Conservation (phyloP, 2,113 vertebrate genomes). For the Sander lucioperca region DNA sequence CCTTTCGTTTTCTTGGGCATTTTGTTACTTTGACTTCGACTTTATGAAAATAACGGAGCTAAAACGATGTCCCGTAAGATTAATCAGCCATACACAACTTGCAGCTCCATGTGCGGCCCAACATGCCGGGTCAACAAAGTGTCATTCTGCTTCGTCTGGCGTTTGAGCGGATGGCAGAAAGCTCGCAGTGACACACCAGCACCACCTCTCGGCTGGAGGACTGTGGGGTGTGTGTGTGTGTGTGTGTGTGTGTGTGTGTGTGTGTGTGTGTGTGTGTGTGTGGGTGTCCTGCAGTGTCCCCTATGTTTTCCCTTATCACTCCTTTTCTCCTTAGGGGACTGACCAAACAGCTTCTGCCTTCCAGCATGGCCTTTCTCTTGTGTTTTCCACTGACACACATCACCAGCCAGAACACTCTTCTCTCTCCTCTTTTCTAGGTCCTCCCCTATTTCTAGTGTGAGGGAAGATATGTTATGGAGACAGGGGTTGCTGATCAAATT, state of each 20-base stretch:
- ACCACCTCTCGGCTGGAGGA: not conserved
- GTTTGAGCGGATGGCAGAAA: not conserved
- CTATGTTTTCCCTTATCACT: too few species aligned
- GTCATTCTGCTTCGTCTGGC: not conserved
- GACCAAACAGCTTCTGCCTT: too few species aligned
- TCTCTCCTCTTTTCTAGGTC: too few species aligned
- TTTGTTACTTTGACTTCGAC: not conserved
- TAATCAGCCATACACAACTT: constrained; percentile 37
- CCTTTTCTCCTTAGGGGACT: too few species aligned
- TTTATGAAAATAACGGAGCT: not conserved
- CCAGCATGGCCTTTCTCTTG: too few species aligned
- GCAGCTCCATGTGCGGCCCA: constrained; percentile 44
- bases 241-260: too few species aligned
- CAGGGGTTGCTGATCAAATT: not conserved
- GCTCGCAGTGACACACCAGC: not conserved
- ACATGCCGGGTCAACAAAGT: constrained; percentile 12
- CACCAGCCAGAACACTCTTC: too few species aligned
- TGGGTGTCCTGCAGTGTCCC: too few species aligned
- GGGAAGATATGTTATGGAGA: not conserved
- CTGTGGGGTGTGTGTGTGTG: too few species aligned
- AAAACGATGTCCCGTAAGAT: not conserved
- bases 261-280: too few species aligned
- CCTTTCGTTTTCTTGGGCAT: constrained; percentile 86
- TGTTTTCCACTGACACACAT: too few species aligned
- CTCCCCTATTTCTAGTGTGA: too few species aligned